Evolutionary conservation across 2,888 invertebrate species (phyloP).

Genomic region (Lampropteryx suffumata): DNA sequence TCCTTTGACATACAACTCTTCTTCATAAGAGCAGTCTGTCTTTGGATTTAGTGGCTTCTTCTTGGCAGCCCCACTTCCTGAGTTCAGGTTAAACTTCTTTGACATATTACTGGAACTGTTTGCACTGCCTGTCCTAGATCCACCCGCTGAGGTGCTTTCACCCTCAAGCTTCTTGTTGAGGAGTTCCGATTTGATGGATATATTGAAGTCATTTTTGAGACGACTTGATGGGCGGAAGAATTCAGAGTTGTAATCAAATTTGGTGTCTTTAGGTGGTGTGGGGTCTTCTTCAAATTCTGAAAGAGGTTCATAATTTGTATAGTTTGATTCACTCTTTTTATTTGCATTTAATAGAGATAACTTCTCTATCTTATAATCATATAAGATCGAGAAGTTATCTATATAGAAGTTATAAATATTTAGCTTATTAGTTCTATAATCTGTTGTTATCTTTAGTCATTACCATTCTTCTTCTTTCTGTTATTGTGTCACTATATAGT

Average conservation of each 20-base stretch:
- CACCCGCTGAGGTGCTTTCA: constrained; percentile 46
- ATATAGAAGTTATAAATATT: too few species aligned
- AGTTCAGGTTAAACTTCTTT: constrained; percentile 66
- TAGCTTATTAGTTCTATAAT: too few species aligned
- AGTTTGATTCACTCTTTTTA: background rate
- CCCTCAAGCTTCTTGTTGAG: constrained; percentile 58
- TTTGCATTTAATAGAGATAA: too few species aligned
- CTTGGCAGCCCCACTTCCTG: constrained; percentile 41
- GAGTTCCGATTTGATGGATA: constrained; percentile 72
- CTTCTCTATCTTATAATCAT: too few species aligned
- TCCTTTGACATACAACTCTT: constrained; percentile 94
- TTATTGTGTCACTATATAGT: too few species aligned
- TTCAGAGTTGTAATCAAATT: constrained; percentile 64
- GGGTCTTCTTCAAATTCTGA: constrained; percentile 61
- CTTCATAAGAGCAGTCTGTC: constrained; percentile 85
- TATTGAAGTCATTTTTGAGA: constrained; percentile 72
- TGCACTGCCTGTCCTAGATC: constrained; percentile 65
- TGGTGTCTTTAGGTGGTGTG: constrained; percentile 55
- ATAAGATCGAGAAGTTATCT: too few species aligned
- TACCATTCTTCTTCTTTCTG: too few species aligned
- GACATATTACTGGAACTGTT: constrained; percentile 76
- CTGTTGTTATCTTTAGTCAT: too few species aligned
- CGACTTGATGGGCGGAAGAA: constrained; percentile 68
- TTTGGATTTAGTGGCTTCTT: constrained; percentile 61
- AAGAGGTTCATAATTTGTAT: background rate